Percentiles rank a stretch among this genome's conserved stretches.
These are phyloP conservation scores for Cnemophilus loriae DNA, from an alignment of 2,113 vertebrate species.

Conservation along the genomic window DNA sequence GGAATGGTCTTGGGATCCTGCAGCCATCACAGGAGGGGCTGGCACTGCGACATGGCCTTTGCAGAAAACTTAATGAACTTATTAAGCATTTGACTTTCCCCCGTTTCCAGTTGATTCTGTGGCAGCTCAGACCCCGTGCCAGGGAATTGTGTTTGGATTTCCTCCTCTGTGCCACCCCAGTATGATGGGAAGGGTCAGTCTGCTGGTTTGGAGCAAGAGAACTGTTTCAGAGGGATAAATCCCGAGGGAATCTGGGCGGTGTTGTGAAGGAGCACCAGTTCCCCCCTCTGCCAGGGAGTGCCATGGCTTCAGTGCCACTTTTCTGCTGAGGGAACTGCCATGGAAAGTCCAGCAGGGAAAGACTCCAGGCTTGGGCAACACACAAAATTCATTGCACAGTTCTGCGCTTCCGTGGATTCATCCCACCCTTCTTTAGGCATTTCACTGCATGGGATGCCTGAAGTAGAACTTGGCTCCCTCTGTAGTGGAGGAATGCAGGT, in stretches of 20 bases:
- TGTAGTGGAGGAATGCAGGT: slow-evolving; percentile 33
- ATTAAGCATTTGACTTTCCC: background rate
- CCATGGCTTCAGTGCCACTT: background rate
- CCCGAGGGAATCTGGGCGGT: background rate
- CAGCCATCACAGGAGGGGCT: background rate
- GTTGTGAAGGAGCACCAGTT: background rate
- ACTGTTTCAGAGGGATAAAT: background rate
- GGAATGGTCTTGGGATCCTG: background rate
- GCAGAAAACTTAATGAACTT: background rate
- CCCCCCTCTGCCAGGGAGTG: background rate
- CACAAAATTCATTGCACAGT: background rate
- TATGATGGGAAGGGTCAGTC: background rate
- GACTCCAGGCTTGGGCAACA: background rate
- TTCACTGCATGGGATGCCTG: background rate
- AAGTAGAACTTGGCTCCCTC: background rate
- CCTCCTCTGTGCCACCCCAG: background rate
- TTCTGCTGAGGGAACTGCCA: background rate
- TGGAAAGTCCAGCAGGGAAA: background rate
- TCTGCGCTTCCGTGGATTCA: background rate
- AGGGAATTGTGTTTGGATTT: background rate
- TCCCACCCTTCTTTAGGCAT: background rate
- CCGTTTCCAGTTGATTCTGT: accelerated
- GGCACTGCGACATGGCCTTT: background rate
- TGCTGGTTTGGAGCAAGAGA: background rate
- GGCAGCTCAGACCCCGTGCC: background rate